Evolutionary conservation across 2,888 invertebrate species (phyloP).

Genomic region (Tinea trinotella): DNA sequence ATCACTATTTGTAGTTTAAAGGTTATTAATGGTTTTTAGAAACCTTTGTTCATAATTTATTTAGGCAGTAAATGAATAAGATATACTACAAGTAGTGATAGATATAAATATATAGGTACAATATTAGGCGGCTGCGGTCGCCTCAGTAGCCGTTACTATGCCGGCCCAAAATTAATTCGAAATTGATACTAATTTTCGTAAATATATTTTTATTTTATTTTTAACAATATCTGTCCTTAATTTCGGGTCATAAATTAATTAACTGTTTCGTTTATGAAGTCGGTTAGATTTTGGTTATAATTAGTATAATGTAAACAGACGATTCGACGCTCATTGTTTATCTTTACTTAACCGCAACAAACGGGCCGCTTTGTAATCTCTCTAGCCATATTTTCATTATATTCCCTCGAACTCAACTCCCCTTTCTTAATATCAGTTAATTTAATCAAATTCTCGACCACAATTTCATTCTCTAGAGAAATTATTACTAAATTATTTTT

Average conservation of each 20-base stretch:
- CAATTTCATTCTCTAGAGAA: constrained; percentile 31
- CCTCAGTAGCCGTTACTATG: too few species aligned
- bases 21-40: not conserved
- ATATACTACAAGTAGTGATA: too few species aligned
- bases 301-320: not conserved
- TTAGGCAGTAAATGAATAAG: too few species aligned
- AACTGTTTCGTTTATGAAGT: not conserved
- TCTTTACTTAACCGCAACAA: constrained; percentile 18
- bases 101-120: too few species aligned
- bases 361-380: constrained; percentile 31
- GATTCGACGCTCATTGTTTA: constrained; percentile 13
- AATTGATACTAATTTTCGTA: too few species aligned
- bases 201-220: too few species aligned
- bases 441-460: constrained; percentile 58
- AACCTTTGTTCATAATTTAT: too few species aligned
- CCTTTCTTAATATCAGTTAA: constrained; percentile 61
- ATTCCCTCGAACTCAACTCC: constrained; percentile 48
- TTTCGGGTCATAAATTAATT: not conserved
- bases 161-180: too few species aligned
- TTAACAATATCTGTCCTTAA: not conserved
- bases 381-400: constrained; percentile 60
- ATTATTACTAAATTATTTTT: not conserved
- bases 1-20: not conserved
- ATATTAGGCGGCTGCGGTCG: too few species aligned
- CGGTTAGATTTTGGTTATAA: not conserved